phyloP scores from a whole-genome alignment of 2,113 vertebrate species.

The Holacanthus passer region DNA sequence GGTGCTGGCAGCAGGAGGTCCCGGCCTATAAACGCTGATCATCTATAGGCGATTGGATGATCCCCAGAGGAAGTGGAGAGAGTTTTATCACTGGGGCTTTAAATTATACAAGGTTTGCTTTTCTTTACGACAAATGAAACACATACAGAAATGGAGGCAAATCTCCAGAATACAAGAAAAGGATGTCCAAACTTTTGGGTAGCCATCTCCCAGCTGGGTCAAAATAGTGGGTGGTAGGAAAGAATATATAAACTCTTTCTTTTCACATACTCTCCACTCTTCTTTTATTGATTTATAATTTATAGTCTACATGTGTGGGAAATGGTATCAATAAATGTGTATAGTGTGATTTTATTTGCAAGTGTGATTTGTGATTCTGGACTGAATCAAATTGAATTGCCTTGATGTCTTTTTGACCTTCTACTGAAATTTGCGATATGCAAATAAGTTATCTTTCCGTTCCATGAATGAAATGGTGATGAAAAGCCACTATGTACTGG shows the following conservation, averaged over 20 bases:
- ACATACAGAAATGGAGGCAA: conserved; percentile 25
- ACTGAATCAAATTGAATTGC: too few relatives aligned
- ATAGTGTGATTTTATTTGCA: too few relatives aligned
- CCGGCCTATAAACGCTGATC: conserved; percentile 28
- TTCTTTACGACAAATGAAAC: conserved; percentile 43
- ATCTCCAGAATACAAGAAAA: conserved; percentile 36
- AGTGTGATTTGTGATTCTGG: too few relatives aligned
- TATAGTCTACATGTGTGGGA: neutral
- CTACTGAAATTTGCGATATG: too few relatives aligned
- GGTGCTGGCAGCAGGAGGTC: conserved; percentile 20
- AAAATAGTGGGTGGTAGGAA: conserved; percentile 9
- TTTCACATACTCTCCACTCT: neutral
- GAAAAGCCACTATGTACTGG: neutral
- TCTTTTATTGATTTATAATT: neutral
- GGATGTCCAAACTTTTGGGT: conserved; percentile 28
- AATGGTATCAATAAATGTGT: too few relatives aligned
- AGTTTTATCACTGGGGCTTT: conserved; percentile 16
- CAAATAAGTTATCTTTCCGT: conserved; percentile 13
- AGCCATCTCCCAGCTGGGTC: conserved; percentile 28
- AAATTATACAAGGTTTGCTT: conserved; percentile 24
- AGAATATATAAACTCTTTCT: neutral
- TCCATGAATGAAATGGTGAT: conserved; percentile 1
- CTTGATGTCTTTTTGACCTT: too few relatives aligned
- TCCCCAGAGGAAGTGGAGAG: conserved; percentile 8
- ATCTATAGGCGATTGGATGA: conserved; percentile 18